Evolutionary conservation across 2,113 vertebrate species (phyloP), one percentile per base, ranked within the genome.

Genomic region (Trematomus loennbergii): DNA sequence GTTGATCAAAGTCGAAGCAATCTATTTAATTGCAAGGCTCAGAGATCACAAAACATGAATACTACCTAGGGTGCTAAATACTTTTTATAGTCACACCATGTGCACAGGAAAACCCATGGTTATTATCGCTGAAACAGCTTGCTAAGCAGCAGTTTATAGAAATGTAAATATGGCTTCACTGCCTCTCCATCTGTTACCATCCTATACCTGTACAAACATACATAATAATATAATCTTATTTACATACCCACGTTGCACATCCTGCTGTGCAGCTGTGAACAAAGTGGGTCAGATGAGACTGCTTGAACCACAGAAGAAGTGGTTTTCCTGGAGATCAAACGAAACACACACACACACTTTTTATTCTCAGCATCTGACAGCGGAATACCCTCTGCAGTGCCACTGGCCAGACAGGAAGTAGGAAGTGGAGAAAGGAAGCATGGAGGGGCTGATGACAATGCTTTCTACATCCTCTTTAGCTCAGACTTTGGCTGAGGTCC

Each of bases 401-500:
- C 46, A 64, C 69, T 67, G 79, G 65, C 58, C 67, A 73, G 82
- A 85, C 65, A 79, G 89, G 92, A 93, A 89, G 78, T 65, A 79
- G 90, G 86, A 91, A 88, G 90, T 75, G 80, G 78, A 81, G 75
- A 72, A 54, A 83, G 91, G 90, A 92, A 91, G 80, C 15, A 5
- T 20, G 52, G 76, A 78, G 54, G 50, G 55, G 72, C 68, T 60
- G 81, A 66, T 89, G 84, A 91, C 84, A 91, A 88, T 80, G 12
- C 72, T 40, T 54, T 78, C 76, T 12, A 84, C 78, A 88, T 87
- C 70, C 88, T 73, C 52, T 2, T 13, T 48, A 17, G 17, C 36
- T 75, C 71, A 60, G 20, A 52, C 54, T 63, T 22, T 49, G 57
- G 12, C 55, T 45, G 55, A 79, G 67, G 63, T 55, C 63, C 69